Evolutionary conservation across 2,888 invertebrate genomes (phyloP), one percentile per base, ranked within the genome.

Genomic region (Fabriciana adippe): DNA sequence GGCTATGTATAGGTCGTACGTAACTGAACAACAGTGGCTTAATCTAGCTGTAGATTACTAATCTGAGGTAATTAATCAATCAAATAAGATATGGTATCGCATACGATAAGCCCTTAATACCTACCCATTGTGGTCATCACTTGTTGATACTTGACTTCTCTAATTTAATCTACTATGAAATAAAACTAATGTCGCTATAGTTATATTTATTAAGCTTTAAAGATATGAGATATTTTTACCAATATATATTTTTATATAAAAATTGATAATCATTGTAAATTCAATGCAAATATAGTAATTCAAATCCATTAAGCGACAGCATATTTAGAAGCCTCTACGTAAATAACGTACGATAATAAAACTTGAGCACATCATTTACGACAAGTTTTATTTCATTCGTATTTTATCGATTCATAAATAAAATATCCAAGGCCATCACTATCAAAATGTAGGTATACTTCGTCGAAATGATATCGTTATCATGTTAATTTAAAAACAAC

Each of bases 1-100:
- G 91, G 88, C 91, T 92, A 92, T 92, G 92, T 92, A 92, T 91
- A 90, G 89, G 50, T 61, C 18, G 89, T 90, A 35, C 83, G 85
- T 87, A 76, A 78, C 79, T 80, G 85, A 86, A 86, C 84, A 84
- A 78, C 78, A 79, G 78, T 83, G 85, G 86, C 79, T 86, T 85
- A 88, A 81, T 73, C 82, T 85, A 82, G 83, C 84, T 76, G 78
- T 78, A 63, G 66, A 73, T 72, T 68, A 67, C 83, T 78, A 79
- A 78, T 76, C 62, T 55, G 53, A 35, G 35, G 62, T 62, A 55
- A 65, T 72, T 67, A 68, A 68, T 65, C 67, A 66, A 66, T 66
- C 16, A 50, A 59, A 66, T 64, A 67, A 60, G 45, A 64, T 64
- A 64, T 66, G 15, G n/a, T 55, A 45, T 45, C 18, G n/a, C 47